Evolutionary conservation across 2,113 vertebrate genomes (phyloP).

Genomic region (Syrrhaptes paradoxus): DNA sequence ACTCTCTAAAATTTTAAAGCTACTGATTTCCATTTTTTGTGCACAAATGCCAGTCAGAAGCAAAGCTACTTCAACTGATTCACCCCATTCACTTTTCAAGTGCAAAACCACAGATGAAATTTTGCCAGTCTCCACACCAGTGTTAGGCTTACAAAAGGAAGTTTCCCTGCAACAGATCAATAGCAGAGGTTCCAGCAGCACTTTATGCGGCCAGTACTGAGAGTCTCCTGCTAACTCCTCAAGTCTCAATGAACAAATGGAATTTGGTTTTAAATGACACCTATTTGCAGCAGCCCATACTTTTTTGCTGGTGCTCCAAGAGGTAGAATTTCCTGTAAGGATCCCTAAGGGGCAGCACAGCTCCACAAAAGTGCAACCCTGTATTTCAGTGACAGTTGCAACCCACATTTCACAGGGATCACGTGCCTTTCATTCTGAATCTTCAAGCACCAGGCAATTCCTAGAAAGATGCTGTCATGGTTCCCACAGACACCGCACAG

Average conservation of each 20-base stretch:
- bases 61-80: not conserved
- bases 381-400: not conserved
- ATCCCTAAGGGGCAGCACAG: slow-evolving; percentile 43
- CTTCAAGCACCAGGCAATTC: not conserved
- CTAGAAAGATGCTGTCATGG: not conserved
- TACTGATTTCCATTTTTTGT: not conserved
- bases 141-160: not conserved
- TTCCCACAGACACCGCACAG: not conserved
- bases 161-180: accelerated
- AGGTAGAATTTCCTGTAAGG: not conserved
- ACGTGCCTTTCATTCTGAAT: not conserved
- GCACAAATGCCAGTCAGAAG: not conserved
- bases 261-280: not conserved
- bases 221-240: not conserved
- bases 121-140: not conserved
- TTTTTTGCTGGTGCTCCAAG: not conserved
- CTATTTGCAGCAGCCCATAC: not conserved
- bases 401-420: not conserved
- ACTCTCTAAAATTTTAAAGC: not conserved
- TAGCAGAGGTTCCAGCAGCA: not conserved
- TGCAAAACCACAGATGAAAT: not conserved
- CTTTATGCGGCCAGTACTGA: not conserved
- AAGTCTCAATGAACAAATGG: accelerated
- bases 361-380: not conserved
- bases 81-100: not conserved